These are phyloP conservation scores for Nothobranchius kuhntae DNA, from an alignment of 2,113 vertebrate genomes.

Conservation along the genomic window DNA sequence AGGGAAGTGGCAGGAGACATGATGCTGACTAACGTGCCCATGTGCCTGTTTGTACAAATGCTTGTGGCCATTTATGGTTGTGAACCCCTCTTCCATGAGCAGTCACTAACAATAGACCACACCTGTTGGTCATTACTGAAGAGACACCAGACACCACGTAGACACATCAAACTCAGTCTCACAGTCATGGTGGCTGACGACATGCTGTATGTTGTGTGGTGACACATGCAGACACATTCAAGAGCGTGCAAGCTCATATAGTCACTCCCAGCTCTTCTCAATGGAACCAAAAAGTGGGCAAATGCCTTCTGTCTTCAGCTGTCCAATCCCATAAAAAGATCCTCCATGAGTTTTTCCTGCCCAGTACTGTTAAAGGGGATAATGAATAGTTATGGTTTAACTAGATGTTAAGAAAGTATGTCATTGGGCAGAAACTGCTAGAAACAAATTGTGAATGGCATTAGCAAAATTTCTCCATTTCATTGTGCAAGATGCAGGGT, in stretches of 20 bases:
- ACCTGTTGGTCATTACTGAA: slow-evolving; percentile 76
- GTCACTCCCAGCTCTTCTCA: not conserved
- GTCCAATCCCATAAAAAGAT: slow-evolving; percentile 49
- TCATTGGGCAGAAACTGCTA: no score
- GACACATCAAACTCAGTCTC: slow-evolving; percentile 47
- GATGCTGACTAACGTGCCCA: slow-evolving; percentile 21
- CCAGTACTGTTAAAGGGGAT: not conserved
- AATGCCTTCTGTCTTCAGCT: slow-evolving; percentile 18
- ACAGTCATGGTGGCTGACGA: slow-evolving; percentile 44
- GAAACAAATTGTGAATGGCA: no score
- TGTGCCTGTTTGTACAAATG: slow-evolving; percentile 24
- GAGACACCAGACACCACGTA: slow-evolving; percentile 66
- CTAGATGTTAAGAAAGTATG: no score
- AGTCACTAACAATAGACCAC: slow-evolving; percentile 71
- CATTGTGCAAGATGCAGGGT: no score
- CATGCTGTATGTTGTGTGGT: slow-evolving; percentile 47
- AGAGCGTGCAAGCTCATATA: not conserved
- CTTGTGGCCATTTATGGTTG: slow-evolving; percentile 55
- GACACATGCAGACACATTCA: slow-evolving; percentile 51
- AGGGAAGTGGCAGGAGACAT: slow-evolving; percentile 25
- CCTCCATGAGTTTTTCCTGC: no score
- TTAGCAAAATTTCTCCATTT: no score
- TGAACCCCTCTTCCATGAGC: slow-evolving; percentile 25
- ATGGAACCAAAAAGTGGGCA: slow-evolving; percentile 18
- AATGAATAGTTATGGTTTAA: not conserved